Evolutionary conservation across 2,113 vertebrate species (phyloP).

Genomic region (Periophthalmodon schlosseri): DNA sequence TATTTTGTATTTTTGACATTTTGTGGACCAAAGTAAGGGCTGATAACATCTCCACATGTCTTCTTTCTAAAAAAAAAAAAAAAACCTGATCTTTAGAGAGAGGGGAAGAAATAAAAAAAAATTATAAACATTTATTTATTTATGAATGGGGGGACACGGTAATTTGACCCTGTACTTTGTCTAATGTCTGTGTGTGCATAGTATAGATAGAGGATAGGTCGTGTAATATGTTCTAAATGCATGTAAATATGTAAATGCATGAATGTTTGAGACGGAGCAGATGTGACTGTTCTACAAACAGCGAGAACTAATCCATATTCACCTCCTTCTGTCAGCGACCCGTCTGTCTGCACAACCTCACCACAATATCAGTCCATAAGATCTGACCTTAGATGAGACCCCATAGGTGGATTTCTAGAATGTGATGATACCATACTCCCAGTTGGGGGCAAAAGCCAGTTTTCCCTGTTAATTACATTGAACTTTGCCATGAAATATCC

Average conservation of each 20-base stretch:
- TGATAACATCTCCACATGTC: too few relatives aligned
- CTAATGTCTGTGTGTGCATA: neutral
- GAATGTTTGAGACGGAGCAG: neutral
- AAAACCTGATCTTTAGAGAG: neutral
- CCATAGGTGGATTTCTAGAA: neutral
- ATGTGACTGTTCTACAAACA: slow-evolving; percentile 12
- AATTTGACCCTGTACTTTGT: neutral
- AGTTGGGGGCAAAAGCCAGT: too few relatives aligned
- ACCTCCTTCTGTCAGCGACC: slow-evolving; percentile 54
- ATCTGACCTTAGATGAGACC: neutral
- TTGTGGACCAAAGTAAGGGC: neutral
- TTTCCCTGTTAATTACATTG: too few relatives aligned
- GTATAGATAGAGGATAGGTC: neutral
- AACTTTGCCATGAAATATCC: too few relatives aligned
- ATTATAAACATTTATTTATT: neutral
- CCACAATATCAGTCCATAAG: neutral
- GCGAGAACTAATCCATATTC: slow-evolving; percentile 70
- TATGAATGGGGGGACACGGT: neutral
- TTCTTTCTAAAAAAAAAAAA: neutral
- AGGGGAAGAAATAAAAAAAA: neutral
- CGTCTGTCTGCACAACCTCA: slow-evolving; percentile 1
- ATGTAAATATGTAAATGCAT: slow-evolving; percentile 3
- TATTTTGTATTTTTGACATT: neutral
- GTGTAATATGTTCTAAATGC: neutral
- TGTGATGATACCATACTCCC: too few relatives aligned